Percentiles rank a stretch among this genome's conserved stretches.
phyloP scores from a whole-genome alignment of 2,113 vertebrate species.

The Microcebus murinus region DNA sequence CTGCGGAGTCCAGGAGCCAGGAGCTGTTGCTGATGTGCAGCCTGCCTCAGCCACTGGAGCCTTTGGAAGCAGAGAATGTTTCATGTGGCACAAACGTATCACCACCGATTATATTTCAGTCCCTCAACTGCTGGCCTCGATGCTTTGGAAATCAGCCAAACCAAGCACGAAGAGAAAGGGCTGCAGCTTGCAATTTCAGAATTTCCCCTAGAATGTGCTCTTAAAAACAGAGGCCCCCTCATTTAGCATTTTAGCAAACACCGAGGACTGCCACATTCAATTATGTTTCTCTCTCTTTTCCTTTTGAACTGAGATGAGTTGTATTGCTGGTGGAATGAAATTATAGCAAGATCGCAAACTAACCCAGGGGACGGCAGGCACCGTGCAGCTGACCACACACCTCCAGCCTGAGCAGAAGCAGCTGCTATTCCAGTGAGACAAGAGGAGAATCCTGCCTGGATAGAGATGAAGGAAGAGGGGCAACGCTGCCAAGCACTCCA shows the following conservation, averaged over 20 bases:
- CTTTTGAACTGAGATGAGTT: constrained; percentile 65
- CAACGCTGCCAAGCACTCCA: background rate
- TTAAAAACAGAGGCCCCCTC: constrained; percentile 41
- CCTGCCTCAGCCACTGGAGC: constrained; percentile 79
- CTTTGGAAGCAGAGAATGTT: constrained; percentile 81
- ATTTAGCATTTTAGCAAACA: constrained; percentile 14
- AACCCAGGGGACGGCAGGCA: constrained; percentile 72
- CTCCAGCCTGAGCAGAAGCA: constrained; percentile 76
- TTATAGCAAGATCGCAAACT: constrained; percentile 59
- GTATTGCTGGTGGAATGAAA: constrained; percentile 71
- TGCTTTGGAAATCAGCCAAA: constrained; percentile 86
- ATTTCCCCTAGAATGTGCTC: constrained; percentile 71
- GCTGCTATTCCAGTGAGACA: constrained; percentile 69
- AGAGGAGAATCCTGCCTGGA: background rate
- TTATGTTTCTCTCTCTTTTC: constrained; percentile 64
- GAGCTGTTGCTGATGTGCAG: constrained; percentile 77
- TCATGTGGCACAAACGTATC: constrained; percentile 83
- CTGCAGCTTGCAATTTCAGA: constrained; percentile 75
- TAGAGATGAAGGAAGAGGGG: background rate
- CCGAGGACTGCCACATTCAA: constrained; percentile 51
- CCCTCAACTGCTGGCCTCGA: constrained; percentile 82
- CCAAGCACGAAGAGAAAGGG: constrained; percentile 69
- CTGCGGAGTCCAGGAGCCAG: constrained; percentile 77
- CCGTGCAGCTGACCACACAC: constrained; percentile 48
- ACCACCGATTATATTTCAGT: constrained; percentile 85